Conservation (phyloP, 37 sponge, comb jelly and placozoan genomes). For the Mnemiopsis leidyi region DNA sequence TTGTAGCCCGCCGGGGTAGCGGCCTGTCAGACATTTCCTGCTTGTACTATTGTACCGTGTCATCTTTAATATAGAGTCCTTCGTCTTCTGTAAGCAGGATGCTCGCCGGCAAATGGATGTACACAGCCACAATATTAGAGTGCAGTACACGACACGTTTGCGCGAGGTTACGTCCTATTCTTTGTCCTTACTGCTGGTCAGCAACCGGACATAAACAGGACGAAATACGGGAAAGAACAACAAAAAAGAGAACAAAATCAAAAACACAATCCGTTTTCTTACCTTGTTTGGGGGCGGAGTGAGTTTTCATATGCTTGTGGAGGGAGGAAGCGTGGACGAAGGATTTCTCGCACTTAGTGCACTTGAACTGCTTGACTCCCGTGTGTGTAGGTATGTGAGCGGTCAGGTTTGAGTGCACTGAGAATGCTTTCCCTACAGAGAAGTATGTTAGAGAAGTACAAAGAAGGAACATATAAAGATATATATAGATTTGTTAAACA, state of each 20-base stretch:
- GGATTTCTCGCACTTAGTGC: slow-evolving; percentile 60
- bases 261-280: not conserved
- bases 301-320: slow-evolving; percentile 63
- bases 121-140: not conserved
- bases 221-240: not conserved
- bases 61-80: not conserved
- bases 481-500: not conserved
- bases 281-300: slow-evolving; percentile 58
- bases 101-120: not conserved
- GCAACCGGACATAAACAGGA: not conserved
- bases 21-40: not conserved
- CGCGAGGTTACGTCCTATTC: too few species aligned
- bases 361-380: slow-evolving; percentile 60
- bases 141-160: too few species aligned
- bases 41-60: not conserved
- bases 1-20: not conserved
- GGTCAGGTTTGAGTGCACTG: slow-evolving; percentile 63
- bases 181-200: not conserved
- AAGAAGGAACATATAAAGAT: not conserved
- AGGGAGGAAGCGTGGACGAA: slow-evolving; percentile 64
- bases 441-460: too few species aligned
- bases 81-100: not conserved
- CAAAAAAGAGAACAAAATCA: not conserved
- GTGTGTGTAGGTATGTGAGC: slow-evolving; percentile 62
- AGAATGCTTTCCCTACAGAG: slow-evolving; percentile 61